Evolutionary conservation across 2,113 vertebrate genomes (phyloP).

Genomic region (Glaucidium brasilianum): DNA sequence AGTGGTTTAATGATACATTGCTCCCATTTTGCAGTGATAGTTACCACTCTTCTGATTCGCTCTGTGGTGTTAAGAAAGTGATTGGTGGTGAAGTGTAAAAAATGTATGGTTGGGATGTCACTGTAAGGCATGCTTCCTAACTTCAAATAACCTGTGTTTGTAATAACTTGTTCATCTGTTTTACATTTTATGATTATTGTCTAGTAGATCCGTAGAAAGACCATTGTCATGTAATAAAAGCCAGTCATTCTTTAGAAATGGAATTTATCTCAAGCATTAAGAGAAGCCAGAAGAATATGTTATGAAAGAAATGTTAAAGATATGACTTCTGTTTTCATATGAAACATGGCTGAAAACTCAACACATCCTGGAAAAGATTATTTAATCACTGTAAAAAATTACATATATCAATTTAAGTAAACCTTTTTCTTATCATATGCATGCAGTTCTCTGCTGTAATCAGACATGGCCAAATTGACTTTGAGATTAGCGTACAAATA

Average conservation of each 20-base stretch:
- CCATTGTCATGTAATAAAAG: constrained; percentile 14
- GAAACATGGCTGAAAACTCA: constrained; percentile 24
- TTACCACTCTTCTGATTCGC: constrained; percentile 68
- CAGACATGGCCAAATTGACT: constrained; percentile 36
- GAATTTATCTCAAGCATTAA: not conserved
- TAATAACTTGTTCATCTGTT: not conserved
- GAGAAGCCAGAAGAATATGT: not conserved
- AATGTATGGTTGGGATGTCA: constrained; percentile 34
- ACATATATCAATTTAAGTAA: constrained; percentile 26
- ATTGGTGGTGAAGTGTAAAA: constrained; percentile 72
- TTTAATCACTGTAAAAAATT: constrained; percentile 40
- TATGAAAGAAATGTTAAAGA: not conserved
- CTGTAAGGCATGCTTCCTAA: constrained; percentile 16
- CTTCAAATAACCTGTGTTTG: constrained; percentile 39
- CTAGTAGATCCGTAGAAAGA: not conserved
- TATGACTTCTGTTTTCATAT: not conserved
- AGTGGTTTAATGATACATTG: constrained; percentile 63
- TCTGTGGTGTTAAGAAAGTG: constrained; percentile 57
- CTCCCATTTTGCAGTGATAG: constrained; percentile 67
- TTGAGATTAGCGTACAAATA: constrained; percentile 51
- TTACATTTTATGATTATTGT: not conserved
- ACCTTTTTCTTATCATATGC: constrained; percentile 28
- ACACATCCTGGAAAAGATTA: constrained; percentile 50
- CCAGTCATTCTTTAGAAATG: not conserved
- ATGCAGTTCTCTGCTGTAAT: constrained; percentile 46